phyloP scores from a whole-genome alignment of 2,888 invertebrate genomes.

The Lasioglossum oenotherae region DNA sequence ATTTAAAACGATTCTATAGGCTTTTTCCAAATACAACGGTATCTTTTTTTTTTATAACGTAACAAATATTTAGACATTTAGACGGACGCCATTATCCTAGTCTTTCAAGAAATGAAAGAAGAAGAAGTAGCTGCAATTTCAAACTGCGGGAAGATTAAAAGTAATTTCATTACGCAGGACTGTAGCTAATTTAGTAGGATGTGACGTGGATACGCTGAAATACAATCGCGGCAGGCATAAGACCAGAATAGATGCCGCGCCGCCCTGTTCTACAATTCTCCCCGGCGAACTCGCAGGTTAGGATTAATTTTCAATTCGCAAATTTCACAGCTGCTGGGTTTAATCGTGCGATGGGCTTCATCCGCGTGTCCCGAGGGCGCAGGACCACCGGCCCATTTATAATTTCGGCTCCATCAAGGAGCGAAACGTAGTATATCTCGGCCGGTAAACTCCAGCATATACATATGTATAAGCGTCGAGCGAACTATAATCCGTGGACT shows the following conservation, averaged over 20 bases:
- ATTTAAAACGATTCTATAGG: not conserved
- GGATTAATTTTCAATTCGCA: not conserved
- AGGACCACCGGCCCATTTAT: conserved; percentile 25
- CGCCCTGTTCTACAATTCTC: not conserved
- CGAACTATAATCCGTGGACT: not conserved
- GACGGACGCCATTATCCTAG: no score
- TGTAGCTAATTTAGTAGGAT: not conserved
- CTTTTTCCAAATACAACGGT: not conserved
- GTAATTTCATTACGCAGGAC: not conserved
- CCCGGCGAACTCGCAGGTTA: not conserved
- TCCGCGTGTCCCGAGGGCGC: not conserved
- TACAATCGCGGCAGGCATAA: not conserved
- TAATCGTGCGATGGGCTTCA: not conserved
- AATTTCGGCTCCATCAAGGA: conserved; percentile 14
- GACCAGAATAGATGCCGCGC: not conserved
- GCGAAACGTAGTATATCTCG: not conserved
- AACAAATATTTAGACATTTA: no score
- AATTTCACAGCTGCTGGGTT: not conserved
- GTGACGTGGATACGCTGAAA: no score
- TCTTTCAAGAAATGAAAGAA: no score
- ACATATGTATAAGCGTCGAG: not conserved
- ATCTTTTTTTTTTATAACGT: not conserved
- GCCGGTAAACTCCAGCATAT: not conserved
- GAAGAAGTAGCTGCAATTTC: no score
- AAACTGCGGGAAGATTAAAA: not conserved